A percentile compares a stretch with the other conserved stretches of the same genome.
Conservation (phyloP, 2,113 vertebrate species). For the Anguilla japonica region DNA sequence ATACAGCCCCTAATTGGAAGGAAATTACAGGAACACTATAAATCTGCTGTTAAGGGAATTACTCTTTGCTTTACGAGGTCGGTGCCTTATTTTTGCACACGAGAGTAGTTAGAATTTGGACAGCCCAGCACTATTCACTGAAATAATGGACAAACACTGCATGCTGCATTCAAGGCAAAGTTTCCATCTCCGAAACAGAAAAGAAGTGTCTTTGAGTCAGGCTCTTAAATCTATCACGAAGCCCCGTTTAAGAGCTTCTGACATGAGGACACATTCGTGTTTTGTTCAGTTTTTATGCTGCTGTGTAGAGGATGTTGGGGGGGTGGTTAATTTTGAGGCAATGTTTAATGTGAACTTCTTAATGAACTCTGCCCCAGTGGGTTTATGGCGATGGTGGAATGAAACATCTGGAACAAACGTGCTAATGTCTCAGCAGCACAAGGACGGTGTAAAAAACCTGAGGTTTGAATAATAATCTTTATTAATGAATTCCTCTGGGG, state of each 20-base stretch:
- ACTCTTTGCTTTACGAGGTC: slow-evolving; percentile 48
- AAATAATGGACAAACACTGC: slow-evolving; percentile 52
- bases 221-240: slow-evolving; percentile 54
- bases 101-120: slow-evolving; percentile 39
- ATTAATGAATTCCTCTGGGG: slow-evolving; percentile 46
- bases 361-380: slow-evolving; percentile 38
- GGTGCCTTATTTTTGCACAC: slow-evolving; percentile 41
- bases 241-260: slow-evolving; percentile 45
- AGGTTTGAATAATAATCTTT: slow-evolving; percentile 53
- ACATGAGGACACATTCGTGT: slow-evolving; percentile 38
- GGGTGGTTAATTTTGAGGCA: slow-evolving; percentile 25
- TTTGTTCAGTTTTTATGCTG: slow-evolving; percentile 42
- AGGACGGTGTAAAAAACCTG: slow-evolving; percentile 32
- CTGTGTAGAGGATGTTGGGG: slow-evolving; percentile 27
- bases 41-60: slow-evolving; percentile 52
- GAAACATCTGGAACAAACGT: slow-evolving; percentile 26
- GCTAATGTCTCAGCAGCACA: slow-evolving; percentile 37
- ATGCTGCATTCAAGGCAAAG: slow-evolving; percentile 32
- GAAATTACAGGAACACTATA: slow-evolving; percentile 58
- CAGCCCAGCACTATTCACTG: slow-evolving; percentile 23
- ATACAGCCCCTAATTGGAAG: slow-evolving; percentile 42
- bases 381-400: slow-evolving; percentile 54
- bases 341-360: slow-evolving; percentile 34
- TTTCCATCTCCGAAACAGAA: slow-evolving; percentile 31
- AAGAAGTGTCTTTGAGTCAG: slow-evolving; percentile 45